Conservation (phyloP, 2,888 invertebrate species). For the Ceriagrion tenellum region DNA sequence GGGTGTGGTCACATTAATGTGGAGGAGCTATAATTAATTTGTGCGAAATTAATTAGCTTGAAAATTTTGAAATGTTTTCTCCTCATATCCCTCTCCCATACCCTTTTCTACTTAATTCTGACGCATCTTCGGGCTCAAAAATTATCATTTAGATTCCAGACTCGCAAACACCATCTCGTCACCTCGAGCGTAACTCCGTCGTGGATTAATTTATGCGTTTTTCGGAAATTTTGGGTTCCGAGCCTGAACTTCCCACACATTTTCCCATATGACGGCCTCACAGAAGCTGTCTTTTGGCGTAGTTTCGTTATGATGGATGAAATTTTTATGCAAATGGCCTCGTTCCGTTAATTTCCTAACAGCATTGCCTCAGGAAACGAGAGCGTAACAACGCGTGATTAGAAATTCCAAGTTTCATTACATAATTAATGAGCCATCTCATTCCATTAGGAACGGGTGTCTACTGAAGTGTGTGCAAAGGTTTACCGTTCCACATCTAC, state of each 20-base stretch:
- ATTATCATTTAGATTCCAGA: not conserved
- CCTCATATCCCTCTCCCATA: not conserved
- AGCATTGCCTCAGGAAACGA: not conserved
- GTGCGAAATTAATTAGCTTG: not conserved
- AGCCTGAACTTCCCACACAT: not conserved
- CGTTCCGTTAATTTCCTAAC: not conserved
- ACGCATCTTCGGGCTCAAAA: not conserved
- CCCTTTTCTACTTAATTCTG: not conserved
- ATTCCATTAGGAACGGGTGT: not conserved
- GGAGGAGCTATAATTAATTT: not conserved
- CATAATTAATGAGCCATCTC: not conserved
- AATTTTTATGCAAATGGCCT: not conserved
- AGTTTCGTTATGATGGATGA: not conserved
- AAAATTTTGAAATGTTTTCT: not conserved
- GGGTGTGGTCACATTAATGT: too few relatives aligned
- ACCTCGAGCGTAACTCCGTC: not conserved
- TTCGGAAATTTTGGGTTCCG: not conserved
- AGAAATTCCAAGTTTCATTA: not conserved
- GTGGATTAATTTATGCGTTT: not conserved
- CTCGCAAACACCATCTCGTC: not conserved
- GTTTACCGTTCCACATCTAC: not conserved
- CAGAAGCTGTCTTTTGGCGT: not conserved
- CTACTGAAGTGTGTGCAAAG: not conserved
- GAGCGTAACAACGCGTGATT: not conserved
- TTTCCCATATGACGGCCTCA: not conserved